A percentile compares a stretch with the other conserved stretches of the same genome.
Evolutionary conservation across 2,113 vertebrate species (phyloP).

Genomic region (Prinia subflava): DNA sequence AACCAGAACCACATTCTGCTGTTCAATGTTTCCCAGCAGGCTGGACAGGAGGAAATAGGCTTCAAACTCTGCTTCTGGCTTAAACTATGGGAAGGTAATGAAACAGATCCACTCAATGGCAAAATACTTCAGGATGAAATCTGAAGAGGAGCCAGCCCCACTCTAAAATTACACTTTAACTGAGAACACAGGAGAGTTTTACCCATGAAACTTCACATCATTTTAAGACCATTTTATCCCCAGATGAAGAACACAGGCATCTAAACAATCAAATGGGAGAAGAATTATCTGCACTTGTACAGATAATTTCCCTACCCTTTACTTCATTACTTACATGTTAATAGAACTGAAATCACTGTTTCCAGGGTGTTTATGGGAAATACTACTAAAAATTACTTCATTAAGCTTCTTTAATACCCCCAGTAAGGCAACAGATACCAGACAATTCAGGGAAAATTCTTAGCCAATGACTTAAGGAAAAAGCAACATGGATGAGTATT

Average conservation of each 20-base stretch:
- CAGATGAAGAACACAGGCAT: not conserved
- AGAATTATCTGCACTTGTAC: not conserved
- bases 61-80: not conserved
- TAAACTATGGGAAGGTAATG: not conserved
- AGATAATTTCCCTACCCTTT: not conserved
- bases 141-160: not conserved
- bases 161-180: not conserved
- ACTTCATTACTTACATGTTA: not conserved
- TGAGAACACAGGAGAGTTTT: not conserved
- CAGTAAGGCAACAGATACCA: not conserved
- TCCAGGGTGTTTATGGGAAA: not conserved
- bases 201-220: not conserved
- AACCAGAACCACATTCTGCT: not conserved
- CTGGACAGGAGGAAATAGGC: not conserved
- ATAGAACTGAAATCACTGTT: not conserved
- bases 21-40: not conserved
- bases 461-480: not conserved
- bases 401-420: not conserved
- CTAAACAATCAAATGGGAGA: not conserved
- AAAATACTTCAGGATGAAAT: not conserved
- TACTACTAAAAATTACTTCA: not conserved
- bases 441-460: not conserved
- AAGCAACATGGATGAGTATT: not conserved
- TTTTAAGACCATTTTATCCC: not conserved
- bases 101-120: not conserved